Evolutionary conservation across 2,888 invertebrate genomes (phyloP).

Genomic region (Hoplodrina blanda): DNA sequence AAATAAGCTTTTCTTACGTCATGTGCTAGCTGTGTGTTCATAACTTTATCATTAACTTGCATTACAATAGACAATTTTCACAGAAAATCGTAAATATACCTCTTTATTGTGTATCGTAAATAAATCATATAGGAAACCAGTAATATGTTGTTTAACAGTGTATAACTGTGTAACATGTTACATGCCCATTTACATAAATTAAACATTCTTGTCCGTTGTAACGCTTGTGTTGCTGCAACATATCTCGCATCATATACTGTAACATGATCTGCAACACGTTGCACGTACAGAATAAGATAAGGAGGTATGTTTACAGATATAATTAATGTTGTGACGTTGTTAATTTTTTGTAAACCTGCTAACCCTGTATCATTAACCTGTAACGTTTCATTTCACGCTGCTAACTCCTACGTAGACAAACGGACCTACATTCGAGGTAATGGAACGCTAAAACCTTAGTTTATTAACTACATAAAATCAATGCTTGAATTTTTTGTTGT

Average conservation of each 20-base stretch:
- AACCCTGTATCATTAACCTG: conserved; percentile 62
- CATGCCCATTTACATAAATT: background rate
- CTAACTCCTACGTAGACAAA: conserved; percentile 80
- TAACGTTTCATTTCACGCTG: conserved; percentile 84
- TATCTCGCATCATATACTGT: background rate
- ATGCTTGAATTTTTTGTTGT: background rate
- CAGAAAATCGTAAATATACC: conserved; percentile 45
- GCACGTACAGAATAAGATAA: background rate
- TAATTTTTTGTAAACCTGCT: conserved; percentile 47
- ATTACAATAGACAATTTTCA: conserved; percentile 46
- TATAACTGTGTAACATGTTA: conserved; percentile 5
- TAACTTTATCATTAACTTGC: conserved; percentile 45
- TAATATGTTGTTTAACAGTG: conserved; percentile 4
- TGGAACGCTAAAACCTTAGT: conserved; percentile 62
- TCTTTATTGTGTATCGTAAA: conserved; percentile 42
- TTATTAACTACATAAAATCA: conserved; percentile 19
- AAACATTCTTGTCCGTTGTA: no score
- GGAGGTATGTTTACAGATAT: conserved; percentile 31
- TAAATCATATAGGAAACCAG: conserved; percentile 10
- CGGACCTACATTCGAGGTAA: conserved; percentile 92
- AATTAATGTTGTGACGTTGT: conserved; percentile 26
- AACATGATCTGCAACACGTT: conserved; percentile 1
- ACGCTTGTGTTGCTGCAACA: conserved; percentile 8
- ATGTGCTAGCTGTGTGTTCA: conserved; percentile 44
- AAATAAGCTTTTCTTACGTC: conserved; percentile 39